A percentile compares a stretch with the other conserved stretches of the same genome.
Evolutionary conservation across 2,888 invertebrate genomes (phyloP).

Genomic region (Magallana nippona): DNA sequence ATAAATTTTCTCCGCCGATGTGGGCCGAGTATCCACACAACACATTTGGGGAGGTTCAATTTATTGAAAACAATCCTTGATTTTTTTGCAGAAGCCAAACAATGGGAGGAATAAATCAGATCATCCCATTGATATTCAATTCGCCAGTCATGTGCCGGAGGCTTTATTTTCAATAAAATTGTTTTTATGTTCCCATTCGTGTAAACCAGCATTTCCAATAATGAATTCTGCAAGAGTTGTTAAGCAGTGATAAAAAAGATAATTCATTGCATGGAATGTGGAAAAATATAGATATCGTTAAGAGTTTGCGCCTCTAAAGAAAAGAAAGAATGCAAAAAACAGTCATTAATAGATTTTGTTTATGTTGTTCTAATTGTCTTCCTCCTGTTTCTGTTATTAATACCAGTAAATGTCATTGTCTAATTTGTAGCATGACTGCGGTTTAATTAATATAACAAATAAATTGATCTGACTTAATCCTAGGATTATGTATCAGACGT

Average conservation of each 20-base stretch:
- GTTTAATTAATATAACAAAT: no score
- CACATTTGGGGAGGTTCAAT: not conserved
- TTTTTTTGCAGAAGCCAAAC: not conserved
- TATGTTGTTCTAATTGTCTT: not conserved
- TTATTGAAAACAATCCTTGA: not conserved
- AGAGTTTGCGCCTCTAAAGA: not conserved
- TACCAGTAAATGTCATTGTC: no score
- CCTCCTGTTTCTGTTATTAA: no score
- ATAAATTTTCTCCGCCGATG: not conserved
- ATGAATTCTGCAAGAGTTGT: not conserved
- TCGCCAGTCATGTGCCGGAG: not conserved
- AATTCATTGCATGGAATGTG: not conserved
- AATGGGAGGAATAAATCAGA: slow-evolving; percentile 23
- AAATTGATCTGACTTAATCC: no score
- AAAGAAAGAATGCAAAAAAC: not conserved
- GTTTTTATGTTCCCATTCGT: not conserved
- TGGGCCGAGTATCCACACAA: not conserved
- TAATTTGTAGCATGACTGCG: no score
- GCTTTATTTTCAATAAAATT: slow-evolving; percentile 21
- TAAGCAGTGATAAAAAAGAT: not conserved
- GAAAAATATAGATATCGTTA: not conserved
- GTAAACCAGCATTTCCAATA: slow-evolving; percentile 11
- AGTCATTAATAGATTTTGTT: not conserved
- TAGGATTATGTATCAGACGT: no score
- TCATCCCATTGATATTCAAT: slow-evolving; percentile 4